Base-by-base conservation (phyloP, 2,113 vertebrate genomes). In the Pagrus major region DNA sequence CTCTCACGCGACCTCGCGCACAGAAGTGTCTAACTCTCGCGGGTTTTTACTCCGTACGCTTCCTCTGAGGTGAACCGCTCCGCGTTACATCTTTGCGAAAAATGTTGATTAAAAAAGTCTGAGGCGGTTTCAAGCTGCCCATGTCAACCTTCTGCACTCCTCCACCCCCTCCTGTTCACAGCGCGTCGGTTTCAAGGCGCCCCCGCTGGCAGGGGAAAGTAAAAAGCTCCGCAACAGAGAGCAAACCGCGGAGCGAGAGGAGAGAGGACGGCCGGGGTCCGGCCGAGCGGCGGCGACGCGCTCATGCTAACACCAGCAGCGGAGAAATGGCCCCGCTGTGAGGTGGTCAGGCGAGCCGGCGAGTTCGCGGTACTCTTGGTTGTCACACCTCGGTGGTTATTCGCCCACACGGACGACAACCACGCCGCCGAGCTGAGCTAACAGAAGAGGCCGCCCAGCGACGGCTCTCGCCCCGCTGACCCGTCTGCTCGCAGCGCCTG, bases 81-180 rank as follows among this genome's bases (percentile, higher is more conserved):
- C 33, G 59, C 52, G 55, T 83, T 81, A 86, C 74, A 84, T 46
- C 65, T 76, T 79, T 77, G 73, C 84, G 90, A 83, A 89, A 92
- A 92, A 91, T 91, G 85, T 92, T 93, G 90, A 91, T 94, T 79
- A 78, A 84, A 89, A 88, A 91, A 83, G 79, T 21, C 69, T 4
- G 35, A 73, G 56, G 16, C 91, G 71, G 94, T 95, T 94, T 95
- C 94, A 93, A 95, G 88, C 41, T 81, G 63, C 94, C 94, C 92
- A 29, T 72, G 44, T 47, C 47, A 71, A 56, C 29, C 56, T 7
- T 20, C 4, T 5, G 20, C 46, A 20, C 12, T 35, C 10, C 44
- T 15, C 16, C 64, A 3, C 61, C 61, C 74, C 85, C 86, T 58
- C 29, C 78, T n/a, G 23, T 52, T 56, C 42, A 54, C 70, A 2